phyloP scores from a whole-genome alignment of 2,888 invertebrate genomes.

The Synergus gifuensis region DNA sequence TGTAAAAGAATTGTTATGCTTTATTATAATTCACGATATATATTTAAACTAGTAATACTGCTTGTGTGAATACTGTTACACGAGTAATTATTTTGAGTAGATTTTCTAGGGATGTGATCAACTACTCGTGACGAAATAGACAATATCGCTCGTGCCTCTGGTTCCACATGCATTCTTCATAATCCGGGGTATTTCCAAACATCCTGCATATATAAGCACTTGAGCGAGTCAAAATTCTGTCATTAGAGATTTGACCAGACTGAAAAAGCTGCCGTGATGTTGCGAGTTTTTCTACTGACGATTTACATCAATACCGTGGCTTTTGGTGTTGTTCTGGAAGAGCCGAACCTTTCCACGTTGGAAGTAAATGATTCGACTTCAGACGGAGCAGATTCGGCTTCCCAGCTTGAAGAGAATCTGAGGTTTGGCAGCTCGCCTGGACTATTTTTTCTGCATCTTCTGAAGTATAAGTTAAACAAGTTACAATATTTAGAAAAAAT shows the following conservation, averaged over 20 bases:
- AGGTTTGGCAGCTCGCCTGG: background rate
- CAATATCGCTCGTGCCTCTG: slow-evolving; percentile 49
- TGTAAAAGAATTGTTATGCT: too few species aligned
- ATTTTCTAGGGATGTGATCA: slow-evolving; percentile 52
- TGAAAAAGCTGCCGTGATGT: background rate
- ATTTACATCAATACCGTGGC: background rate
- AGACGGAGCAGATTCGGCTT: too few species aligned
- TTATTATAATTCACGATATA: background rate
- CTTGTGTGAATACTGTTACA: background rate
- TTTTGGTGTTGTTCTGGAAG: background rate
- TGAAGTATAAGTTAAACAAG: slow-evolving; percentile 49
- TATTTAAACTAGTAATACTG: background rate
- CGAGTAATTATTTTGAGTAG: slow-evolving; percentile 54
- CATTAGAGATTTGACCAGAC: slow-evolving; percentile 44
- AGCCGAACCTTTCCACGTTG: background rate
- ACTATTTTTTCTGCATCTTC: slow-evolving; percentile 45
- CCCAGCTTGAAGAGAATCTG: slow-evolving; percentile 11
- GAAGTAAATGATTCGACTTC: background rate
- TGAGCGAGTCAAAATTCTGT: slow-evolving; percentile 46
- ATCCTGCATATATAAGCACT: slow-evolving; percentile 57
- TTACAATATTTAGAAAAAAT: slow-evolving; percentile 32
- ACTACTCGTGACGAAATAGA: slow-evolving; percentile 54
- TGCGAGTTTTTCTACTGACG: background rate
- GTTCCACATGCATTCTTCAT: slow-evolving; percentile 50
- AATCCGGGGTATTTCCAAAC: slow-evolving; percentile 55